phyloP scores from a whole-genome alignment of 1,140 invertebrate genomes.

The Ceratoteleas bidentatus region DNA sequence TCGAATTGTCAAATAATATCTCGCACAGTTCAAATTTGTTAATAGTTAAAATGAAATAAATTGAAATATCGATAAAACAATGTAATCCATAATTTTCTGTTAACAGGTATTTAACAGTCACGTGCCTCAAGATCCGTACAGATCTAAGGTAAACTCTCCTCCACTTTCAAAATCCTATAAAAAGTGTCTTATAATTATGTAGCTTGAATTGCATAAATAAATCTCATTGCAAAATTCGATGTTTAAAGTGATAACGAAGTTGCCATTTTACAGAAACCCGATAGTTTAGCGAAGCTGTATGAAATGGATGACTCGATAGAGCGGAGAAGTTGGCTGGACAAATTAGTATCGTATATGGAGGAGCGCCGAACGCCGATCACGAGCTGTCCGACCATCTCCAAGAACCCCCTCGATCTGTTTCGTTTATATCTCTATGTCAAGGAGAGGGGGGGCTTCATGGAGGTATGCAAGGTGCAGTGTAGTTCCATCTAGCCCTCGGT shows the following conservation, averaged over 20 bases:
- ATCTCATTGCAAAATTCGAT: neutral
- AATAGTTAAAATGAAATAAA: no score
- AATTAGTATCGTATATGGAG: slow-evolving; percentile 96
- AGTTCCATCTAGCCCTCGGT: slow-evolving; percentile 82
- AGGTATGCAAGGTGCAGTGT: slow-evolving; percentile 92
- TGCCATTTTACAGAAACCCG: slow-evolving; percentile 87
- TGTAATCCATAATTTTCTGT: no score
- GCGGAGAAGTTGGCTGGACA: slow-evolving; percentile 93
- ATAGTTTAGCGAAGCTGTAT: slow-evolving; percentile 95
- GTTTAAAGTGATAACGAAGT: slow-evolving; percentile 43
- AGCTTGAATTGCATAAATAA: neutral
- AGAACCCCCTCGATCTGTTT: slow-evolving; percentile 98
- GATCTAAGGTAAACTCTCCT: slow-evolving; percentile 87
- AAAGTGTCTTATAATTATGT: no score
- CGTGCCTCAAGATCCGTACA: slow-evolving; percentile 93
- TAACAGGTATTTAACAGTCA: slow-evolving; percentile 95
- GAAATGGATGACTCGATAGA: slow-evolving; percentile 98
- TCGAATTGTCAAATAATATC: no score
- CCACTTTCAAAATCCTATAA: neutral
- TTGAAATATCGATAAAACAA: no score
- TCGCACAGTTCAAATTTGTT: no score
- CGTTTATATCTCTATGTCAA: slow-evolving; percentile 96
- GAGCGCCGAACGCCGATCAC: slow-evolving; percentile 95
- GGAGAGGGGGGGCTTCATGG: slow-evolving; percentile 97
- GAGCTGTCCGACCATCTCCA: slow-evolving; percentile 97